These are phyloP conservation scores for Tachypleus tridentatus DNA, from an alignment of 1,140 invertebrate species.

Conservation along the genomic window DNA sequence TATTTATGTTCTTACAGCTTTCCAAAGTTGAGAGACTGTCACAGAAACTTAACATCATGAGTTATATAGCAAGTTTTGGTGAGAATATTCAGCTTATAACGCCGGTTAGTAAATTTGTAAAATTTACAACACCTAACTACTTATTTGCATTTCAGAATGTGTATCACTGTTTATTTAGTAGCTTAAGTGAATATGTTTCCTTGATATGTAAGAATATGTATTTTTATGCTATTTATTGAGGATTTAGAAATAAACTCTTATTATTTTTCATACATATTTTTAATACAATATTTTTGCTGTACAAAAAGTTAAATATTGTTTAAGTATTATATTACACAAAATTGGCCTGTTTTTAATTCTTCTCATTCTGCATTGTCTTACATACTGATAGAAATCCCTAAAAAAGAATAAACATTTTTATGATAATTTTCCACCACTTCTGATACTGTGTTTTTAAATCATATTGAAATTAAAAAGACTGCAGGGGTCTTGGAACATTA, in stretches of 20 bases:
- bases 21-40: constrained; percentile 86
- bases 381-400: too few species aligned
- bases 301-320: too few species aligned
- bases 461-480: too few species aligned
- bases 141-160: not conserved
- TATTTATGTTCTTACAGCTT: constrained; percentile 67
- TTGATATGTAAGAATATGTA: too few species aligned
- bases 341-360: too few species aligned
- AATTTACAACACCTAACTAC: not conserved
- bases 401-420: too few species aligned
- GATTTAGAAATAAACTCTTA: not conserved
- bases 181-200: not conserved
- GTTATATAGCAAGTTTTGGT: constrained; percentile 91
- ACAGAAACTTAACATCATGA: constrained; percentile 94
- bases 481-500: too few species aligned
- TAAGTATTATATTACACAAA: too few species aligned
- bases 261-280: not conserved
- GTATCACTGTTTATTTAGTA: not conserved
- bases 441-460: too few species aligned
- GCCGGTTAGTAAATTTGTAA: constrained; percentile 48
- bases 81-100: constrained; percentile 85
- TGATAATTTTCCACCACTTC: too few species aligned
- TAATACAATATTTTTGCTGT: not conserved
- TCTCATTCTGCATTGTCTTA: too few species aligned
- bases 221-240: too few species aligned